Percentiles rank a stretch among this genome's conserved stretches.
Evolutionary conservation across 2,797 vertebrate genomes (phyloP).

Genomic region (Chloroceryle inda): DNA sequence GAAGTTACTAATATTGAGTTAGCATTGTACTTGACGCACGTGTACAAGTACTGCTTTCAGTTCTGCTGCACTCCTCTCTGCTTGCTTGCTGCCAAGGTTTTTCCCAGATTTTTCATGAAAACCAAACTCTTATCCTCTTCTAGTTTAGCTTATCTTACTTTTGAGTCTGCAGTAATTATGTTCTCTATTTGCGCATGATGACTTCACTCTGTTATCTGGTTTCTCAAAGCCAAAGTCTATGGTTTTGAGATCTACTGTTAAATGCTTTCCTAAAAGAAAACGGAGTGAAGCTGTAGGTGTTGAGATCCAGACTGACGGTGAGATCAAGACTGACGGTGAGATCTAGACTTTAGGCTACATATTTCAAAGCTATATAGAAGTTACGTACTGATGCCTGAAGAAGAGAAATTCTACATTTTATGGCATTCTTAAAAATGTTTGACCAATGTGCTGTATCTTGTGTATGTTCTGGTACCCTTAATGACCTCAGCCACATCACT

Average conservation of each 20-base stretch:
- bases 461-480: background rate
- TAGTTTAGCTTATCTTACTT: background rate
- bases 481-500: background rate
- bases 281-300: no score
- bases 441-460: background rate
- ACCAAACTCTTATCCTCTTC: accelerated
- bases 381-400: background rate
- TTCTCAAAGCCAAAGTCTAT: background rate
- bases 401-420: background rate
- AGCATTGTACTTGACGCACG: background rate
- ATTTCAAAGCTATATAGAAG: no score
- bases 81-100: background rate
- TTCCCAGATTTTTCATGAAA: background rate
- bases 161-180: accelerated
- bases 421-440: background rate
- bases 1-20: background rate
- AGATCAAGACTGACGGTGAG: no score
- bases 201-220: background rate
- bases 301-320: no score
- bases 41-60: background rate
- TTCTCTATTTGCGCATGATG: background rate
- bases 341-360: no score
- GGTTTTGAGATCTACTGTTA: no score
- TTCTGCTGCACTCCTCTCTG: background rate
- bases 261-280: no score